These are phyloP conservation scores for Nycticebus coucang DNA, from an alignment of 2,113 vertebrate species.

Conservation along the genomic window DNA sequence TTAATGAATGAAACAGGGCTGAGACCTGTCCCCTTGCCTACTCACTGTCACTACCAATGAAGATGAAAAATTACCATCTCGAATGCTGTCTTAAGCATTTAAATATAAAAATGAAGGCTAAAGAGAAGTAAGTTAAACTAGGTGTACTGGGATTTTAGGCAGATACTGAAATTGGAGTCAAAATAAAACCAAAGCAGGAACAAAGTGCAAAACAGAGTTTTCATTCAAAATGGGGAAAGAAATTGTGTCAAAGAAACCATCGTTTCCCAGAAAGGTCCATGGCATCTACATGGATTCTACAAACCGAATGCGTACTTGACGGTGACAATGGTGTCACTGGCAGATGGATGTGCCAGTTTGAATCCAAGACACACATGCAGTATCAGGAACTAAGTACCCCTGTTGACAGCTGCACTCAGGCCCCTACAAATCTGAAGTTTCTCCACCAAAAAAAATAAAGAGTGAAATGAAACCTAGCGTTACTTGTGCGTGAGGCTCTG, in stretches of 20 bases:
- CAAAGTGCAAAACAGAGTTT: neutral
- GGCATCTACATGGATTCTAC: neutral
- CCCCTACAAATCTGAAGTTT: neutral
- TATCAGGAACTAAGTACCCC: neutral
- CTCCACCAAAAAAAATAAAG: neutral
- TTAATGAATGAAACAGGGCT: neutral
- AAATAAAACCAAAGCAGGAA: constrained; percentile 37
- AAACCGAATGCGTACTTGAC: neutral
- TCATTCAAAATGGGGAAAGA: neutral
- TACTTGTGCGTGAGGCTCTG: neutral
- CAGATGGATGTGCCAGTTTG: neutral
- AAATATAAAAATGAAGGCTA: constrained; percentile 10
- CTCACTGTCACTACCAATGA: neutral
- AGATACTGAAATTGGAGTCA: neutral
- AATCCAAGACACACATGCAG: neutral
- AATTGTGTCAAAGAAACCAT: neutral
- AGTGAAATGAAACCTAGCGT: neutral
- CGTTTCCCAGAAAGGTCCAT: neutral
- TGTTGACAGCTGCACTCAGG: neutral
- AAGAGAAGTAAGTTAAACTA: constrained; percentile 35
- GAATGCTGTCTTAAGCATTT: neutral
- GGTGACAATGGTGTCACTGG: neutral
- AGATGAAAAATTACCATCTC: neutral
- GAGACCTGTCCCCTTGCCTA: neutral
- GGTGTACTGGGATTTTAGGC: neutral